phyloP scores from a whole-genome alignment of 2,888 invertebrate genomes.

The Netelia fuscicornis region DNA sequence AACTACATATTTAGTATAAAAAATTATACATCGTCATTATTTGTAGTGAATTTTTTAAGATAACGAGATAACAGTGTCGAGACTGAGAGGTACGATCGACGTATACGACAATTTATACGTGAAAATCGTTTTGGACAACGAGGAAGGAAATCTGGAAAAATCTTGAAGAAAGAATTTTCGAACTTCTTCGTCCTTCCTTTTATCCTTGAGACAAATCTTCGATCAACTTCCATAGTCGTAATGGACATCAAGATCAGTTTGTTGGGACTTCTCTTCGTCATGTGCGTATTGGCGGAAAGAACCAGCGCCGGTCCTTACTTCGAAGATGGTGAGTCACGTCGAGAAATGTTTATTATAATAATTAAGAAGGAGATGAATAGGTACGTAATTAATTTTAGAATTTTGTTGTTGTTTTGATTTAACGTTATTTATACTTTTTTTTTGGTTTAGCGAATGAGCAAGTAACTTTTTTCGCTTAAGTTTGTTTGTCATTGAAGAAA shows the following conservation, averaged over 20 bases:
- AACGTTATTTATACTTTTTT: background rate
- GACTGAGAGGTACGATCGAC: background rate
- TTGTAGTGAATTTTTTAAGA: constrained; percentile 20
- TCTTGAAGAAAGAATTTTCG: constrained; percentile 13
- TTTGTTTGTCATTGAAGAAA: too few species aligned
- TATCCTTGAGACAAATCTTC: background rate
- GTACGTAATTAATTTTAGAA: background rate
- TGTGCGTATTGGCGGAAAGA: constrained; percentile 74
- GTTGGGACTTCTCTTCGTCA: constrained; percentile 76
- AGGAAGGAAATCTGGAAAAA: background rate
- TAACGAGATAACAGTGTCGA: background rate
- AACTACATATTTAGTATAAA: background rate
- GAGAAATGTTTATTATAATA: background rate
- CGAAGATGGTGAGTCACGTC: constrained; percentile 80
- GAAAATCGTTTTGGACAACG: constrained; percentile 1
- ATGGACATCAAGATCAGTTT: constrained; percentile 79
- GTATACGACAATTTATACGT: background rate
- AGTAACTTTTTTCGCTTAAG: too few species aligned
- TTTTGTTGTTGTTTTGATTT: constrained; percentile 9
- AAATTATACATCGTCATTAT: too few species aligned
- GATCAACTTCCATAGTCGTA: background rate
- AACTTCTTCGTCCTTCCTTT: background rate
- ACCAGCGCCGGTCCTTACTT: constrained; percentile 78
- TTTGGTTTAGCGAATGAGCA: background rate
- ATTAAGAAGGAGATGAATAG: too few species aligned